phyloP scores from a whole-genome alignment of 1,140 invertebrate species.

The Scaptomyza montana region DNA sequence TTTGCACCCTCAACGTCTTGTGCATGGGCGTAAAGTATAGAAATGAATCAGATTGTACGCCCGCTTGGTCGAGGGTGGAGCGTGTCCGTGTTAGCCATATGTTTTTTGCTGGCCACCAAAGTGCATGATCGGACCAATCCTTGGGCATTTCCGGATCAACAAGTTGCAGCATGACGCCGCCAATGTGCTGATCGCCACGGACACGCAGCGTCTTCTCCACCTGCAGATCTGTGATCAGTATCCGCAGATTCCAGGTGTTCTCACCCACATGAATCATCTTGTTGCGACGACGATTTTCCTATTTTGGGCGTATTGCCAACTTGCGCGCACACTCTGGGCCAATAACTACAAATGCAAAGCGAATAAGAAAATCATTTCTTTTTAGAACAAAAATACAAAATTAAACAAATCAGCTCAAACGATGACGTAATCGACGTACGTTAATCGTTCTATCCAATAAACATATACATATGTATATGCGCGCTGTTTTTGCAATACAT shows the following conservation, averaged over 20 bases:
- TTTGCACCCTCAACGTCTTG: conserved; percentile 94
- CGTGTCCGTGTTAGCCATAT: conserved; percentile 97
- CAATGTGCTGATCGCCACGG: conserved; percentile 98
- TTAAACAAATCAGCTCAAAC: conserved; percentile 42
- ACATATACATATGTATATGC: conserved; percentile 1
- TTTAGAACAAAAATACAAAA: conserved; percentile 48
- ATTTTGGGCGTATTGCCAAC: conserved; percentile 46
- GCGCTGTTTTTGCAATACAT: conserved; percentile 58
- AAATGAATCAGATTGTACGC: conserved; percentile 97
- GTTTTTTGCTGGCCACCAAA: conserved; percentile 99
- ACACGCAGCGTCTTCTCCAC: conserved; percentile 95
- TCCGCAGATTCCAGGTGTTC: conserved; percentile 97
- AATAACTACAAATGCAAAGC: conserved; percentile 44
- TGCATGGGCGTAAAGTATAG: conserved; percentile 99
- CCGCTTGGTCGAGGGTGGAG: conserved; percentile 98
- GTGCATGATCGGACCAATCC: conserved; percentile 99
- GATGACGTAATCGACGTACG: conserved; percentile 77
- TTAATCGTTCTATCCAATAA: conserved; percentile 38
- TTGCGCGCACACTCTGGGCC: conserved; percentile 26
- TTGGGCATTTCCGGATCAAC: conserved; percentile 98
- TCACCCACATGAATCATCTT: conserved; percentile 89
- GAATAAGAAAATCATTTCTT: conserved; percentile 47
- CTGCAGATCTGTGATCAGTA: conserved; percentile 97
- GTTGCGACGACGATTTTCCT: conserved; percentile 30
- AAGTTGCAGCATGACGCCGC: conserved; percentile 98